Percentiles rank a stretch among this genome's conserved stretches.
These are phyloP conservation scores for Brachyptera putata DNA, from an alignment of 2,888 invertebrate species.

Conservation along the genomic window DNA sequence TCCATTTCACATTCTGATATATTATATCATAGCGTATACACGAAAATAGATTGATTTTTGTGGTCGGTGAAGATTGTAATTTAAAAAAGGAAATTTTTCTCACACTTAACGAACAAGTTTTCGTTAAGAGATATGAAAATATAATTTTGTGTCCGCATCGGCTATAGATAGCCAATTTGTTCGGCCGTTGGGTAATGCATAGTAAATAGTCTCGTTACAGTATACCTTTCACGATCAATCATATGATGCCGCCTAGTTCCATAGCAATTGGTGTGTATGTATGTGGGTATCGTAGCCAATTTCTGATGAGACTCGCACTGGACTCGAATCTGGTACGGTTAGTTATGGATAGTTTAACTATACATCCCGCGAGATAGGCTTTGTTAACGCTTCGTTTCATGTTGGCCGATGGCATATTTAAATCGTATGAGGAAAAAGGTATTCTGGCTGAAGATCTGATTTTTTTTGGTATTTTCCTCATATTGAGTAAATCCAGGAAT, in stretches of 20 bases:
- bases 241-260: not conserved
- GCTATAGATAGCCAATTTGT: not conserved
- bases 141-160: too few species aligned
- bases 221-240: slow-evolving; percentile 13
- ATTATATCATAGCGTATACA: too few species aligned
- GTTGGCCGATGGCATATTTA: too few species aligned
- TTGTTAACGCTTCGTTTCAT: too few species aligned
- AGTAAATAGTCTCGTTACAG: slow-evolving; percentile 10
- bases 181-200: not conserved
- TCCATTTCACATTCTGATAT: not conserved
- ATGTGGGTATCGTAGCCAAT: slow-evolving; percentile 3
- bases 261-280: too few species aligned
- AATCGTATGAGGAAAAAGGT: too few species aligned
- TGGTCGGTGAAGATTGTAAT: not conserved
- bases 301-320: not conserved
- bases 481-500: too few species aligned
- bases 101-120: too few species aligned
- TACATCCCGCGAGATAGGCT: too few species aligned
- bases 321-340: not conserved
- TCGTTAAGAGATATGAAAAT: too few species aligned
- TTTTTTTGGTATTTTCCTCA: too few species aligned
- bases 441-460: too few species aligned
- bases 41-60: slow-evolving; percentile 19
- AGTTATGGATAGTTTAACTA: not conserved
- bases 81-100: slow-evolving; percentile 7